These are phyloP conservation scores for Lycophotia porphyrea DNA, from an alignment of 2,888 invertebrate species.

Conservation along the genomic window DNA sequence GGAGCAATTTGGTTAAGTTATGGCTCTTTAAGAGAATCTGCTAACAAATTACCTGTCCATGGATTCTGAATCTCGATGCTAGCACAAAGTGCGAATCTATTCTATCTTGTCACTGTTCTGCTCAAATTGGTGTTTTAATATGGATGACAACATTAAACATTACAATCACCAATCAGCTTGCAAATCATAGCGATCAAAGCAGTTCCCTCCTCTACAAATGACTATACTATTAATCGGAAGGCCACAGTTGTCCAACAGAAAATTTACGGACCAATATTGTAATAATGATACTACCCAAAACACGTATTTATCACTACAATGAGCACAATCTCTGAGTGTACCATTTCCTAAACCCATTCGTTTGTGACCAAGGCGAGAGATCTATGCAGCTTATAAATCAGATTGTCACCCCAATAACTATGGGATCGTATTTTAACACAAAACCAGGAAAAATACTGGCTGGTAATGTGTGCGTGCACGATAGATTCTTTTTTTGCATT, in stretches of 20 bases:
- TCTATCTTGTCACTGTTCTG: not conserved
- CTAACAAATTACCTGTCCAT: not conserved
- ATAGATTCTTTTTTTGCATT: not conserved
- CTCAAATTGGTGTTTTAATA: not conserved
- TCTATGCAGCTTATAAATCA: slow-evolving; percentile 42
- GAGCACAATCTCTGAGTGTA: not conserved
- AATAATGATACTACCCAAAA: slow-evolving; percentile 11
- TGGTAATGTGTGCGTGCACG: not conserved
- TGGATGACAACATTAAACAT: not conserved
- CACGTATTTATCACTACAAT: slow-evolving; percentile 2
- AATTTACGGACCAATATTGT: not conserved
- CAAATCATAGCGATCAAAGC: not conserved
- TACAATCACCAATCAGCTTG: not conserved
- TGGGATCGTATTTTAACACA: slow-evolving; percentile 30
- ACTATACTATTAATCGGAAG: not conserved
- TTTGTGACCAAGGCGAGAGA: slow-evolving; percentile 21
- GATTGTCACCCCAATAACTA: slow-evolving; percentile 32
- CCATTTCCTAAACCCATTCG: slow-evolving; percentile 16
- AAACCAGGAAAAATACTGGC: slow-evolving; percentile 10
- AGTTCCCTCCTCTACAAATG: not conserved
- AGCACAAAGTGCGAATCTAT: not conserved
- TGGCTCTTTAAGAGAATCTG: too few species aligned
- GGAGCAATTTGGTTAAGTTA: not conserved
- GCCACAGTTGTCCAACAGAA: not conserved
- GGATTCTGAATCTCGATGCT: not conserved